Evolutionary conservation across 2,797 vertebrate species (phyloP).

Genomic region (Epinephelus awoara): DNA sequence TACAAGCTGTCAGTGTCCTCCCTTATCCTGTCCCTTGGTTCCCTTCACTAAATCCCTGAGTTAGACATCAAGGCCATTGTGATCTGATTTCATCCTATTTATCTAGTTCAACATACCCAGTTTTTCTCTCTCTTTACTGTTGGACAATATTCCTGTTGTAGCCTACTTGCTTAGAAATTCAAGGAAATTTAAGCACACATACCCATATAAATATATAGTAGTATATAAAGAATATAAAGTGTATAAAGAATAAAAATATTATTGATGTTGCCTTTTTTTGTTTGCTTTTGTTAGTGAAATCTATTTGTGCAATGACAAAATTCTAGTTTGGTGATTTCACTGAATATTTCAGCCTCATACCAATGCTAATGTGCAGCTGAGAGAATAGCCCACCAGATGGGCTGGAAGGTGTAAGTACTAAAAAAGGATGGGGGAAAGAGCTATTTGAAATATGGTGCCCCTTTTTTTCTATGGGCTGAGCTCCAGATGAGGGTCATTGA

Average conservation of each 20-base stretch:
- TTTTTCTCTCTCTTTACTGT: slow-evolving; percentile 41
- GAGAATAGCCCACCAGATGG: slow-evolving; percentile 60
- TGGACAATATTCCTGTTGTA: slow-evolving; percentile 22
- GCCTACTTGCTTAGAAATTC: slow-evolving; percentile 23
- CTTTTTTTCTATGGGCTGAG: slow-evolving; percentile 15
- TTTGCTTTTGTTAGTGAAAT: slow-evolving; percentile 5
- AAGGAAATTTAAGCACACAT: background rate
- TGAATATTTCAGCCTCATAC: slow-evolving; percentile 41
- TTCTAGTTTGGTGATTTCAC: slow-evolving; percentile 18
- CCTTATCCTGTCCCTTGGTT: slow-evolving; percentile 77
- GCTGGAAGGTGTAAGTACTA: slow-evolving; percentile 46
- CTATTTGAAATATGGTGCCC: slow-evolving; percentile 38
- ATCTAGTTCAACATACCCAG: slow-evolving; percentile 69
- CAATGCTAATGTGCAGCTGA: slow-evolving; percentile 36
- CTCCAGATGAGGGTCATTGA: slow-evolving; percentile 59
- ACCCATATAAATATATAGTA: too few relatives aligned
- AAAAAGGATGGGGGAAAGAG: slow-evolving; percentile 10
- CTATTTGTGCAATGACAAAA: background rate
- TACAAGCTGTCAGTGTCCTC: slow-evolving; percentile 84
- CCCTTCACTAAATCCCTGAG: slow-evolving; percentile 71
- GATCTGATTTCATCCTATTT: slow-evolving; percentile 79
- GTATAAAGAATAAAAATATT: background rate
- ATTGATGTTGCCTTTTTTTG: background rate
- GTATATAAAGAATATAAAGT: background rate
- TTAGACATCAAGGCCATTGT: slow-evolving; percentile 80